Percentiles rank a stretch among this genome's conserved stretches.
These are phyloP conservation scores for Trissolcus basalis DNA, from an alignment of 1,140 invertebrate genomes.

Conservation along the genomic window DNA sequence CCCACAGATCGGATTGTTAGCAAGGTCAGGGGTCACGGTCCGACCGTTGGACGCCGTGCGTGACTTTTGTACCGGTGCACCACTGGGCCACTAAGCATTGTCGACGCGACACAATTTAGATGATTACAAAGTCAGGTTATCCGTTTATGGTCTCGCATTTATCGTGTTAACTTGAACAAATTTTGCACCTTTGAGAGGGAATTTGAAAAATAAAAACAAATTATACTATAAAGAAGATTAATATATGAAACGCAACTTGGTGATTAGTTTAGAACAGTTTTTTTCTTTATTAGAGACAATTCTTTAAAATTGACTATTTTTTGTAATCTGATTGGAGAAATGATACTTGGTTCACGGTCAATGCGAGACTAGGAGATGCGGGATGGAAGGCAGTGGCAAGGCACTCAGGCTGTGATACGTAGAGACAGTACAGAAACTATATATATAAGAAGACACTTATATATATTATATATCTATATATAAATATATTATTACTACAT, in stretches of 20 bases:
- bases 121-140: slow-evolving; percentile 37
- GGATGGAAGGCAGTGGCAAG: slow-evolving; percentile 71
- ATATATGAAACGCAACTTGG: too few relatives aligned
- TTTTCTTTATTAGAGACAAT: too few relatives aligned
- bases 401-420: slow-evolving; percentile 77
- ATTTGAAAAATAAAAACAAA: too few relatives aligned
- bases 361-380: slow-evolving; percentile 26
- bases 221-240: too few relatives aligned
- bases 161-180: not conserved
- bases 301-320: too few relatives aligned
- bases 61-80: slow-evolving; percentile 75
- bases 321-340: too few relatives aligned
- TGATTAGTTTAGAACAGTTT: too few relatives aligned
- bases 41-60: slow-evolving; percentile 55
- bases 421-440: slow-evolving; percentile 76
- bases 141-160: slow-evolving; percentile 34
- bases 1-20: not conserved
- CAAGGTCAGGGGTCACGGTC: slow-evolving; percentile 22
- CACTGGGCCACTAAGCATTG: slow-evolving; percentile 70
- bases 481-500: slow-evolving; percentile 60
- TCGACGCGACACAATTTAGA: slow-evolving; percentile 22
- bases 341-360: not conserved
- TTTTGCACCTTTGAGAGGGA: too few relatives aligned
- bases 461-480: slow-evolving; percentile 56
- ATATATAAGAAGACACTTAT: slow-evolving; percentile 72